Percentiles rank a stretch among this genome's conserved stretches.
phyloP scores from a whole-genome alignment of 2,797 vertebrate species.

The Sebastes oblongus region DNA sequence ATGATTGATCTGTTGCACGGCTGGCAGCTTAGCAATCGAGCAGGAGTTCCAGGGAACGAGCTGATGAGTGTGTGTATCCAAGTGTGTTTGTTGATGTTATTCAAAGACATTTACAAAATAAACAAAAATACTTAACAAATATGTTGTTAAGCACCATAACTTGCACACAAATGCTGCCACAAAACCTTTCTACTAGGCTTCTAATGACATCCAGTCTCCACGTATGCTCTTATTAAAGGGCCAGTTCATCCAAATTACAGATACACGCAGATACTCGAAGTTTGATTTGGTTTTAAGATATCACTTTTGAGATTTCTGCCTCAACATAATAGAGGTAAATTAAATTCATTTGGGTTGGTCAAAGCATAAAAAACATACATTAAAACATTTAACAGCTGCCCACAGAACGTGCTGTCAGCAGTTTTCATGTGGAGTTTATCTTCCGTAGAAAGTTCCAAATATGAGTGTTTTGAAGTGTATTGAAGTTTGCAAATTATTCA shows the following conservation, averaged over 20 bases:
- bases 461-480: neutral
- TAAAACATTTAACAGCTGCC: too few relatives aligned
- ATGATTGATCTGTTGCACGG: constrained; percentile 71
- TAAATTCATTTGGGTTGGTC: neutral
- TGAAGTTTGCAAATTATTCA: neutral
- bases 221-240: neutral
- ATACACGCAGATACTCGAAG: neutral
- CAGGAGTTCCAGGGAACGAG: constrained; percentile 37
- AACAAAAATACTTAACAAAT: neutral
- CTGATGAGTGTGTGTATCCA: neutral
- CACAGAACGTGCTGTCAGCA: neutral
- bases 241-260: neutral
- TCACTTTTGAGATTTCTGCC: neutral
- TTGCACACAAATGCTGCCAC: neutral
- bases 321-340: neutral
- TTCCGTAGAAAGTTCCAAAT: neutral
- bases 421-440: neutral
- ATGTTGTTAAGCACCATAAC: neutral
- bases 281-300: too few relatives aligned
- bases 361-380: neutral
- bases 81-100: neutral
- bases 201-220: neutral
- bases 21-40: constrained; percentile 50
- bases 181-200: accelerated
- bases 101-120: neutral